Evolutionary conservation across 2,888 invertebrate species (phyloP).

Genomic region (Tenthredo mesomela): DNA sequence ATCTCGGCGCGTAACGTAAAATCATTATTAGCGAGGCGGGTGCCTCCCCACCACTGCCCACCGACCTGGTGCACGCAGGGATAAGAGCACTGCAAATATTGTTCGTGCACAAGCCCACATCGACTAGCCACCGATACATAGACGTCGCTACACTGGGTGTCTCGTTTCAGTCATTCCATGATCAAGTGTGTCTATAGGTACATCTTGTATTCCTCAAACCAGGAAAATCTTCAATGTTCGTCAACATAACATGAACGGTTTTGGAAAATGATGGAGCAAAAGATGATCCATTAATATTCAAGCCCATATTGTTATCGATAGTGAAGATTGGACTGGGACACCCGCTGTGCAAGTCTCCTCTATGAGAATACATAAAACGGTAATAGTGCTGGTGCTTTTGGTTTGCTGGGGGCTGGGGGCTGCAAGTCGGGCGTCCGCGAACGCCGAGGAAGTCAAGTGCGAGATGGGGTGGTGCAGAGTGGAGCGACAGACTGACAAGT

Average conservation of each 20-base stretch:
- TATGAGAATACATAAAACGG: background rate
- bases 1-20: slow-evolving; percentile 76
- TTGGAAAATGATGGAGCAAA: background rate
- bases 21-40: slow-evolving; percentile 77
- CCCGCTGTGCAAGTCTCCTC: background rate
- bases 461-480: slow-evolving; percentile 30
- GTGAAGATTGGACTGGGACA: background rate
- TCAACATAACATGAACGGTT: background rate
- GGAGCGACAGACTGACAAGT: slow-evolving; percentile 52
- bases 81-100: slow-evolving; percentile 77
- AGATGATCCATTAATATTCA: background rate
- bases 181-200: background rate
- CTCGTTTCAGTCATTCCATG: background rate
- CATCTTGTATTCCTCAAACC: background rate
- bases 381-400: slow-evolving; percentile 11
- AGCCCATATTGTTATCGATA: background rate
- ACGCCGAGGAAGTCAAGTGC: slow-evolving; percentile 43
- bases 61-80: slow-evolving; percentile 58
- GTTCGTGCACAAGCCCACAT: slow-evolving; percentile 68
- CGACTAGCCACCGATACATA: slow-evolving; percentile 60
- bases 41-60: slow-evolving; percentile 52
- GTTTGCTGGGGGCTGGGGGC: background rate
- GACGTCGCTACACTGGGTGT: slow-evolving; percentile 31
- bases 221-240: background rate
- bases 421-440: slow-evolving; percentile 10